Evolutionary conservation across 1,140 invertebrate genomes (phyloP).

Genomic region (Neotoxoptera formosana): DNA sequence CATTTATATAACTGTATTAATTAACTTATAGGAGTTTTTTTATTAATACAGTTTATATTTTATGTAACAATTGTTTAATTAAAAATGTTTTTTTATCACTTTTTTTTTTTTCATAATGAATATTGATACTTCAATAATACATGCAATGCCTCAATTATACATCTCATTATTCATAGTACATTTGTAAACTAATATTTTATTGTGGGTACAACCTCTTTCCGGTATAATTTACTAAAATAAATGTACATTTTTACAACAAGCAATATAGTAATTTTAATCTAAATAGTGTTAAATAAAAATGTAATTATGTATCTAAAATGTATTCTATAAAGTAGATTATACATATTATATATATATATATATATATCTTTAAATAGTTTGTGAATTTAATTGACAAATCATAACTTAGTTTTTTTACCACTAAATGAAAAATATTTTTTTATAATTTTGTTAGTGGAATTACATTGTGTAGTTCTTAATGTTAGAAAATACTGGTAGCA

Average conservation of each 20-base stretch:
- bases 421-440: not conserved
- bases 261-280: too few relatives aligned
- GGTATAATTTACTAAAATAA: too few relatives aligned
- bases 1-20: not conserved
- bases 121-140: not conserved
- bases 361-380: too few relatives aligned
- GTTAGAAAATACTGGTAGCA: not conserved
- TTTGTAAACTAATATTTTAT: not conserved
- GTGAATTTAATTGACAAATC: too few relatives aligned
- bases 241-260: too few relatives aligned
- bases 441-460: not conserved
- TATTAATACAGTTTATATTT: not conserved
- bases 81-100: not conserved
- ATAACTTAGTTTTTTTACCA: not conserved
- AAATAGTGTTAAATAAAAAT: too few relatives aligned
- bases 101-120: not conserved
- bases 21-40: not conserved
- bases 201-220: too few relatives aligned
- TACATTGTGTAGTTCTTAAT: not conserved
- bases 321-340: too few relatives aligned
- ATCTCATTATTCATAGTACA: not conserved
- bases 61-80: not conserved
- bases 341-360: too few relatives aligned
- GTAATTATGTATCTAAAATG: too few relatives aligned
- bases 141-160: too few relatives aligned